Evolutionary conservation across 2,113 vertebrate species (phyloP), one percentile per base, ranked within the genome.

Genomic region (Caretta caretta): DNA sequence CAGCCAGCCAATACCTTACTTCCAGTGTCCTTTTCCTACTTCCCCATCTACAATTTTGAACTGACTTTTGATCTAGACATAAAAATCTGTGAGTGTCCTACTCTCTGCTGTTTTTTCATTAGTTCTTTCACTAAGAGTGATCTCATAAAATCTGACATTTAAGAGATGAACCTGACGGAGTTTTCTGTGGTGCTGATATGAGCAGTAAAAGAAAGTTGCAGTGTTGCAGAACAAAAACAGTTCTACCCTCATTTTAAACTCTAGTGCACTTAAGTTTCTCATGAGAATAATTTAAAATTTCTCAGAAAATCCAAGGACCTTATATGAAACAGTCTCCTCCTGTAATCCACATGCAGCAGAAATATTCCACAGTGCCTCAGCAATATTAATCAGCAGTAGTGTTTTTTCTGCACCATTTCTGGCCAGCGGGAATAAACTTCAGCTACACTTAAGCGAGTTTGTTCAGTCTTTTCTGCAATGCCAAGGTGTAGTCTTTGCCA

Each of bases 81-180:
- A 90, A 96, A 90, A 96, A 93, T 27, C 62, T 69, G 72, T 46
- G 51, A 90, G 59, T 89, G 72, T 82, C 83, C 88, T 87, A 93
- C 54, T 93, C 7, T 86, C 83, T 87, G 86, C 89, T 96, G 75
- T 86, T 96, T 87, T n/a, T 49, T 51, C 75, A 78, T 78, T 78
- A 78, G 75, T 78, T 93, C 57, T 87, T 95, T 86, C 93, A 59
- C 96, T 95, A 97, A 94, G 93, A 86, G 31, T 38, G 83, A 94
- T 54, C 90, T 90, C 95, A 62, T 94, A 96, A 97, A 78, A 97
- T 94, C 80, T 82, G 90, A 90, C 90, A 89, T 92, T 94, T 96
- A 93, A 90, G 69, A 78, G 93, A 95, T 81, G 54, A 94, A 86
- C 42, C 13, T 90, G 49, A 49, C 80, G 76, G 42, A 90, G 80